Percentiles rank a stretch among this genome's conserved stretches.
Conservation (phyloP, 64 coral and sea anemone species). For the Acropora yongei region DNA sequence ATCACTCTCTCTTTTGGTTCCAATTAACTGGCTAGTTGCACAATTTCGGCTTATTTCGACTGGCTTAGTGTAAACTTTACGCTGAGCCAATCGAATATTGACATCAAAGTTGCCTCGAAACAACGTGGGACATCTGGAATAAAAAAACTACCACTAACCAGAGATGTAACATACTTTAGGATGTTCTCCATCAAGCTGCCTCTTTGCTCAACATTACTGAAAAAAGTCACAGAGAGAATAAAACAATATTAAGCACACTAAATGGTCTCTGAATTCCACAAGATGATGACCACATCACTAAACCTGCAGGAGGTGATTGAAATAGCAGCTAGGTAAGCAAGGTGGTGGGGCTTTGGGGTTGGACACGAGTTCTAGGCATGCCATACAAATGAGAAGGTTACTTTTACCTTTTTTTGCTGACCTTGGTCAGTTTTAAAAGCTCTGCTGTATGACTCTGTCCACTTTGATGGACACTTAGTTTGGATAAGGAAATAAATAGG, state of each 20-base stretch:
- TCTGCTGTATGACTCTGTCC: too few species aligned
- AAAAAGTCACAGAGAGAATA: not conserved
- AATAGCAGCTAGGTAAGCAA: not conserved
- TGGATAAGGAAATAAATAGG: too few species aligned
- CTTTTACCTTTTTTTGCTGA: not conserved
- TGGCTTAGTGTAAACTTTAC: too few species aligned
- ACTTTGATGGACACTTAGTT: too few species aligned
- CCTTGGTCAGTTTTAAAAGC: too few species aligned
- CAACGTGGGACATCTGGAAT: too few species aligned
- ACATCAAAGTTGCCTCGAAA: too few species aligned
- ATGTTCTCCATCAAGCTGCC: constrained; percentile 85
- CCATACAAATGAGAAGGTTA: not conserved
- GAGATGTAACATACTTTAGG: constrained; percentile 66
- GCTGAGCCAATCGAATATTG: too few species aligned
- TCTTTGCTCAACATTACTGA: constrained; percentile 75
- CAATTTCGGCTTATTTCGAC: too few species aligned
- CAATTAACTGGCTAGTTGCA: too few species aligned
- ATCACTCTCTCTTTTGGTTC: too few species aligned
- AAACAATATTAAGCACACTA: not conserved
- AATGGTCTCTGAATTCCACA: not conserved
- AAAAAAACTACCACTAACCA: constrained; percentile 43
- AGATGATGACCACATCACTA: not conserved
- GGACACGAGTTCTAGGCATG: not conserved
- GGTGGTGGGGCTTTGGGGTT: not conserved
- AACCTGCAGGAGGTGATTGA: not conserved